Evolutionary conservation across 2,797 vertebrate species (phyloP).

Genomic region (Mormyrus hasselquistii): DNA sequence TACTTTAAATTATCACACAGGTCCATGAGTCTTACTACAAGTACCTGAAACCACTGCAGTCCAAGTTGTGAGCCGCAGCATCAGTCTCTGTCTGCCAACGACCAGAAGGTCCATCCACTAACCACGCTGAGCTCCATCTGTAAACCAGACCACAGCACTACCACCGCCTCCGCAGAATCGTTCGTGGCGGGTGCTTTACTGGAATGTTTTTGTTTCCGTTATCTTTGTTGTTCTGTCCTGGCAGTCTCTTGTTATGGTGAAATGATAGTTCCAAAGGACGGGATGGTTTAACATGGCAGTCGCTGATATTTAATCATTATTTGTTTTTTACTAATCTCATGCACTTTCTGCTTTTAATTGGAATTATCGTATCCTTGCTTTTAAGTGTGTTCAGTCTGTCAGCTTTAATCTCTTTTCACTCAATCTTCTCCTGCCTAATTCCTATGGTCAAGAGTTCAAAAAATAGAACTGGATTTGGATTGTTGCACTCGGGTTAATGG

Average conservation of each 20-base stretch:
- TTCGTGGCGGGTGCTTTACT: neutral
- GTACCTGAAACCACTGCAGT: slow-evolving; percentile 83
- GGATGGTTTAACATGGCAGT: neutral
- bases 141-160: neutral
- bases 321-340: neutral
- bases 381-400: neutral
- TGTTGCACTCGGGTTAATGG: neutral
- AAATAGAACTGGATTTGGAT: neutral
- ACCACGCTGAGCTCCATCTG: neutral
- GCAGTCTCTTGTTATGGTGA: neutral
- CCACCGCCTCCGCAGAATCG: neutral
- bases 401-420: neutral
- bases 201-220: neutral
- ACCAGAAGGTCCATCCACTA: neutral
- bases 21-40: slow-evolving; percentile 89
- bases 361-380: neutral
- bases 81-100: slow-evolving; percentile 3
- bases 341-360: neutral
- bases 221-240: neutral
- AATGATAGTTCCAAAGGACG: neutral
- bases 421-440: neutral
- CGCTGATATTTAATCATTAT: neutral
- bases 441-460: neutral
- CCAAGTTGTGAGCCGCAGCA: slow-evolving; percentile 76
- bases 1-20: slow-evolving; percentile 47